These are phyloP conservation scores for Aulostomus chinensis DNA, from an alignment of 2,797 vertebrate genomes.

Conservation along the genomic window DNA sequence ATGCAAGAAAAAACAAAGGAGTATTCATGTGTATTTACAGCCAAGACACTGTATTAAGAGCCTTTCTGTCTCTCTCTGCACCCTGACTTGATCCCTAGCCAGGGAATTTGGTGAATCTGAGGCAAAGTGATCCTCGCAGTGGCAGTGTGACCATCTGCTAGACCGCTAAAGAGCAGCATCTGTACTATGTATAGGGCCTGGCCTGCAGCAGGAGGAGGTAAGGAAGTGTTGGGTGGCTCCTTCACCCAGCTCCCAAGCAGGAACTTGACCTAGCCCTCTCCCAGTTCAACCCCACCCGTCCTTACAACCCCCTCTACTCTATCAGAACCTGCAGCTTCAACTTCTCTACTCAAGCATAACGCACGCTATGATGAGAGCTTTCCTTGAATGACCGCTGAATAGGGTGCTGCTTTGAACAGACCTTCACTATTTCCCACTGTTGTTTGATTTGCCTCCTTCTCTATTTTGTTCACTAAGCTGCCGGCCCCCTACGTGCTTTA, in stretches of 20 bases:
- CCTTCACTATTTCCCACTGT: background rate
- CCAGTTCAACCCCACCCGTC: constrained; percentile 26
- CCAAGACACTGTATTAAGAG: constrained; percentile 40
- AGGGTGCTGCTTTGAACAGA: constrained; percentile 1
- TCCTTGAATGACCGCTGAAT: background rate
- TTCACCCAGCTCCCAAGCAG: constrained; percentile 55
- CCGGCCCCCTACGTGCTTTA: constrained; percentile 19
- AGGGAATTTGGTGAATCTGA: constrained; percentile 75
- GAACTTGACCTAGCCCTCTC: constrained; percentile 68
- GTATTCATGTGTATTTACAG: constrained; percentile 1
- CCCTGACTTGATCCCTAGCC: constrained; percentile 64
- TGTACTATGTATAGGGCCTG: constrained; percentile 85
- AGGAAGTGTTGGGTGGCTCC: constrained; percentile 49
- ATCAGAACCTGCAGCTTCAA: constrained; percentile 1
- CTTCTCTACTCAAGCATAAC: constrained; percentile 8
- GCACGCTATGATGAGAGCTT: constrained; percentile 6
- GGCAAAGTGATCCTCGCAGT: constrained; percentile 79
- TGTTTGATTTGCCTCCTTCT: background rate
- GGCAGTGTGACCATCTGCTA: constrained; percentile 82
- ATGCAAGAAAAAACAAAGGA: constrained; percentile 31
- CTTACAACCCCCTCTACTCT: background rate
- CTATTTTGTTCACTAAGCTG: background rate
- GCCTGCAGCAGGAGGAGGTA: constrained; percentile 55
- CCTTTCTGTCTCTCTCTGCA: constrained; percentile 43
- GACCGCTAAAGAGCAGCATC: constrained; percentile 80